Conservation (phyloP, 2,888 invertebrate species). For the Rhamphomyia laevipes region DNA sequence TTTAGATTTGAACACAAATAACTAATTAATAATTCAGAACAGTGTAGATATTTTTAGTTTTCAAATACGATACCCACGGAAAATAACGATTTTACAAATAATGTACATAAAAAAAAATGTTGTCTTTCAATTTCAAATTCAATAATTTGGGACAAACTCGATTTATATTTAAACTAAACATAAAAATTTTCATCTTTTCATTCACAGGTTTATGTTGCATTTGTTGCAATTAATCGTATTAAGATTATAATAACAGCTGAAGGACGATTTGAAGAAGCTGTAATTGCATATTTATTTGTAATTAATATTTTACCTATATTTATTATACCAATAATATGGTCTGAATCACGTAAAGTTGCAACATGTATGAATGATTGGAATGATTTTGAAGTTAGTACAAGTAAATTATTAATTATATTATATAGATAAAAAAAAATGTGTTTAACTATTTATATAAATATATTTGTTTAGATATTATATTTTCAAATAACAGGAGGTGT, state of each 20-base stretch:
- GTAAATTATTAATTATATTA: neutral
- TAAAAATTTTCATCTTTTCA: neutral
- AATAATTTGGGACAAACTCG: neutral
- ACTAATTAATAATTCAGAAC: too few relatives aligned
- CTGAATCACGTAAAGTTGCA: conserved; percentile 53
- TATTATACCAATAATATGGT: conserved; percentile 52
- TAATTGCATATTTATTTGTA: conserved; percentile 62
- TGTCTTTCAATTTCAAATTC: too few relatives aligned
- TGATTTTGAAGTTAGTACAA: conserved; percentile 47
- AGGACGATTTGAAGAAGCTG: conserved; percentile 62
- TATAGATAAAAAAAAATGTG: neutral
- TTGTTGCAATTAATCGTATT: conserved; percentile 50
- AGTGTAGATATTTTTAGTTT: too few relatives aligned
- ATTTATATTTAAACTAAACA: neutral
- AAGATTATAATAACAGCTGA: conserved; percentile 48
- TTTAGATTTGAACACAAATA: too few relatives aligned
- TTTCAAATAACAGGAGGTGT: conserved; percentile 46
- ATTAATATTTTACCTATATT: conserved; percentile 57
- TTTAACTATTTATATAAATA: conserved; percentile 1
- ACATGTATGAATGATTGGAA: conserved; percentile 47
- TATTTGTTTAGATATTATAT: conserved; percentile 44
- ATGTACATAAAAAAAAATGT: too few relatives aligned
- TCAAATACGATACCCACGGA: too few relatives aligned
- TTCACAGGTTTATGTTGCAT: conserved; percentile 42
- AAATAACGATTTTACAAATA: too few relatives aligned